phyloP scores from a whole-genome alignment of 30 jellyfish, hydroid and myxozoan species.

The Hydra vulgaris region DNA sequence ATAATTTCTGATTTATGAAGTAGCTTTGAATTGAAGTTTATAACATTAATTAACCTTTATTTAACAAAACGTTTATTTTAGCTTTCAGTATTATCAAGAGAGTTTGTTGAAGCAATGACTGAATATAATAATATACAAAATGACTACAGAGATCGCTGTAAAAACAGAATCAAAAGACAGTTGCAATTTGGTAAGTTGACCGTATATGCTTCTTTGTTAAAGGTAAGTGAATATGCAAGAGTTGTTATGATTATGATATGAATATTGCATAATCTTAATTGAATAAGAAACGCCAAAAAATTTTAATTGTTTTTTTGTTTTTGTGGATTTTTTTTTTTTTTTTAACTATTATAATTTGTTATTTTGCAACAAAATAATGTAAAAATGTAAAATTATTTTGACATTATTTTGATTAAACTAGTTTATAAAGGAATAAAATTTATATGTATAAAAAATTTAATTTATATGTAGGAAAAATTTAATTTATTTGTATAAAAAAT shows the following conservation, averaged over 20 bases:
- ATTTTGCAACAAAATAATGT: too few species aligned
- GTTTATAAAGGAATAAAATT: too few species aligned
- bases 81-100: conserved; percentile 93
- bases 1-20: not conserved
- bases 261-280: not conserved
- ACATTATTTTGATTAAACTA: too few species aligned
- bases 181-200: conserved; percentile 73
- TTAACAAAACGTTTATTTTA: too few species aligned
- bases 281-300: not conserved
- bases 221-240: not conserved
- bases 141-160: conserved; percentile 92
- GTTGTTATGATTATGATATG: not conserved
- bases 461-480: too few species aligned
- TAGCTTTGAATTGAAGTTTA: not conserved
- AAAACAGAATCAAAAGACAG: conserved; percentile 86
- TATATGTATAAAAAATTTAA: too few species aligned
- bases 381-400: too few species aligned
- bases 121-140: conserved; percentile 85
- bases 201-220: not conserved
- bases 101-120: conserved; percentile 92
- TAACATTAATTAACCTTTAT: not conserved
- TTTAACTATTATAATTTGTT: too few species aligned
- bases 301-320: too few species aligned
- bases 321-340: too few species aligned
- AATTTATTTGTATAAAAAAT: too few species aligned